Conservation (phyloP, 2,888 invertebrate species). For the Vesta saturnalis region DNA sequence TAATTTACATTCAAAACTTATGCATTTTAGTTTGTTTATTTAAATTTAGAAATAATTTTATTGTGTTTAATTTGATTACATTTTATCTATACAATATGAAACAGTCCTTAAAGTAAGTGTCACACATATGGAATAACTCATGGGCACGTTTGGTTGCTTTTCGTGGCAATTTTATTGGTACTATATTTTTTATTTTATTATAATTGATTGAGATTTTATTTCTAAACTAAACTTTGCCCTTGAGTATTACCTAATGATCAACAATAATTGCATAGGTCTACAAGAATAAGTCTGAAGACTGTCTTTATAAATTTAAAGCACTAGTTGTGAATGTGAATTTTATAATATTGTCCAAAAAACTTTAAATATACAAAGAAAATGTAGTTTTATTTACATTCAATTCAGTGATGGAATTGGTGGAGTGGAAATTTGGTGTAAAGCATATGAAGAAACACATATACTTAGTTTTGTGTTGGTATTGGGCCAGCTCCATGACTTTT, state of each 20-base stretch:
- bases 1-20: not conserved
- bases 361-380: slow-evolving; percentile 23
- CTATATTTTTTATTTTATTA: not conserved
- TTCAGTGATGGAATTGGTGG: no score
- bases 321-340: slow-evolving; percentile 33
- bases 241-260: slow-evolving; percentile 22
- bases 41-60: not conserved
- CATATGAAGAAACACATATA: no score
- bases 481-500: no score
- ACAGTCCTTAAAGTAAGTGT: slow-evolving; percentile 24
- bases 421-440: no score
- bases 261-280: slow-evolving; percentile 29
- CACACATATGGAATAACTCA: slow-evolving; percentile 12
- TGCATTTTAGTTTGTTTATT: no score
- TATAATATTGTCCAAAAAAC: slow-evolving; percentile 29
- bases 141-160: slow-evolving; percentile 10
- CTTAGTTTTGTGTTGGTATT: no score
- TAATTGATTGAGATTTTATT: not conserved
- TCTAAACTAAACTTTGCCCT: slow-evolving; percentile 13
- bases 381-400: not conserved
- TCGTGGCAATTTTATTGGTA: not conserved
- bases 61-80: not conserved
- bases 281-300: slow-evolving; percentile 34
- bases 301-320: slow-evolving; percentile 31
- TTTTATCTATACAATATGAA: slow-evolving; percentile 10